Evolutionary conservation across 2,113 vertebrate genomes (phyloP).

Genomic region (Trichomycterus rosablanca): DNA sequence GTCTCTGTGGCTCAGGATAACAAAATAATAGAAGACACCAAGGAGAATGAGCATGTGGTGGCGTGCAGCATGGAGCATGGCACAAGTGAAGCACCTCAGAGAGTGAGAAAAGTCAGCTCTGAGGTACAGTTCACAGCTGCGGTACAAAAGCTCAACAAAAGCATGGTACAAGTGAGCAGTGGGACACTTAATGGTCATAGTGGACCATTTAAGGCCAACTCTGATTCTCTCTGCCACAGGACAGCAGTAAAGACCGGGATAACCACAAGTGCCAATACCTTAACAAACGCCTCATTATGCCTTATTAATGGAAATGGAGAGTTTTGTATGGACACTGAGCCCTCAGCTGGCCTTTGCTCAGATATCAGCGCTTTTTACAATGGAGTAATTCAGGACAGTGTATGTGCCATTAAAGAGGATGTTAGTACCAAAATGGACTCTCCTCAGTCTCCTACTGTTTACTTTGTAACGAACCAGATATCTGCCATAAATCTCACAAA

Average conservation of each 20-base stretch:
- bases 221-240: slow-evolving; percentile 37
- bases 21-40: slow-evolving; percentile 6
- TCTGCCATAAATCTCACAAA: slow-evolving; percentile 75
- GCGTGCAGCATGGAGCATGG: not conserved
- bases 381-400: not conserved
- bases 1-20: slow-evolving; percentile 17
- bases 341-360: slow-evolving; percentile 3
- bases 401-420: not conserved
- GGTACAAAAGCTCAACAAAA: slow-evolving; percentile 49
- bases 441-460: slow-evolving; percentile 48
- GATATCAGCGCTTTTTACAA: slow-evolving; percentile 2
- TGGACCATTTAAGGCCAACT: not conserved
- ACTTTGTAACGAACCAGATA: slow-evolving; percentile 70
- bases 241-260: slow-evolving; percentile 38
- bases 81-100: not conserved
- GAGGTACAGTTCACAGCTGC: slow-evolving; percentile 56
- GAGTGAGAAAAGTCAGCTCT: slow-evolving; percentile 33
- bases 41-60: not conserved
- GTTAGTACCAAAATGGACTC: not conserved
- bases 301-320: slow-evolving; percentile 33
- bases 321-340: slow-evolving; percentile 13
- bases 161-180: slow-evolving; percentile 26
- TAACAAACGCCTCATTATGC: slow-evolving; percentile 26
- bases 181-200: not conserved
- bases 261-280: not conserved